Base-by-base conservation (phyloP, 2,113 vertebrate genomes). In the Tamias sibiricus region DNA sequence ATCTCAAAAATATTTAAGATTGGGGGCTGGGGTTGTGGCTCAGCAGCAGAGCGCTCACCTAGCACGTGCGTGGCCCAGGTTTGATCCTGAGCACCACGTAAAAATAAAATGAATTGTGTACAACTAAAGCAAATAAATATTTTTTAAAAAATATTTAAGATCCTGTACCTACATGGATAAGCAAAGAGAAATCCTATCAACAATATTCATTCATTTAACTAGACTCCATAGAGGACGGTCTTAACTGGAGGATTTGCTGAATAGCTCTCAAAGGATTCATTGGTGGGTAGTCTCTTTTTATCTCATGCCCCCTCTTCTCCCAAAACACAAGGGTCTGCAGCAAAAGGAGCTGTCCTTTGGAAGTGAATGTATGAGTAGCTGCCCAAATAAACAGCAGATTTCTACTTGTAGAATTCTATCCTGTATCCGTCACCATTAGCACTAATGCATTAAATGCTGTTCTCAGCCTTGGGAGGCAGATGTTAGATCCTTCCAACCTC, bases 151-250 rank as follows among this genome's bases (percentile, higher is more conserved):
- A 30, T 37, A 76, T 35, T 44, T 26, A 54, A 75, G 62, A 64
- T 69, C 69, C 11, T 74, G 32, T 47, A 37, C 1, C 42, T 52
- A 59, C 26, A 35, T 0, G 0, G 6, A 35, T 49, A 64, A 68
- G 30, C 30, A 71, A 82, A 92, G 54, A 94, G 17, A 89, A 77
- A 22, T 77, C 40, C 13, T 72, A 1, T 26, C 69, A 87, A 74
- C 22, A 12, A 37, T 28, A 14, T 64, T 71, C 35, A 16, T 44
- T 44, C 57, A 52, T 42, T 37, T 49, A 86, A 49, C 14, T 76
- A 47, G 49, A 0, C 0, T 69, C 66, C 14, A 24, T 1, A 49
- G 35, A 47, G 13, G 47, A 40, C 1, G 26, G 28, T 54, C 42
- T 72, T 40, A 76, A 37, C 35, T 6, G 13, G 26, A 79, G n/a